Evolutionary conservation across 2,797 vertebrate genomes (phyloP), one percentile per base, ranked within the genome.

Genomic region (Darevskia nairensis): DNA sequence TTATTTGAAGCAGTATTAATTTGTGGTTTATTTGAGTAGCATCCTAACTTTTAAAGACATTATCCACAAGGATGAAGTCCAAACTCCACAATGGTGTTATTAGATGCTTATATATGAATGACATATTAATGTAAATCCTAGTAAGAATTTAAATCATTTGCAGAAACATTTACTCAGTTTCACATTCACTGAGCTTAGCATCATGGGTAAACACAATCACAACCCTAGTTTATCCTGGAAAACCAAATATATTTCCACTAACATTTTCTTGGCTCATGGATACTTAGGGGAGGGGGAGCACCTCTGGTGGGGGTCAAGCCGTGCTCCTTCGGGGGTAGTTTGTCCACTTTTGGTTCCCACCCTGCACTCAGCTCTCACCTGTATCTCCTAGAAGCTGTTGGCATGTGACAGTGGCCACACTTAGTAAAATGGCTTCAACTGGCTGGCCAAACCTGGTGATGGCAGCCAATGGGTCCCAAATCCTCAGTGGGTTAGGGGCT

Each of bases 11-110:
- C 61, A 41, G 66, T 72, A 82, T 86, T 76, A 46, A 82, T 92
- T 69, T 64, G 35, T 69, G 25, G 77, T 76, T 91, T 86, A 5
- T 32, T 61, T 76, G 25, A 41, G 23, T 29, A 71, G 23, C 13
- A 6, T 1, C 6, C 10, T n/a, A 46, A 71, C 13, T 2, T 59
- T 76, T 50, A 86, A 44, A 64, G 41, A 27, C 25, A 44, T 15
- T 66, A 35, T 72, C 71, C 69, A 80, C 86, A 17, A 68, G 32
- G 86, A 74, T 90, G 39, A 89, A 94, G 78, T 61, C 23, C 83
- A 44, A 25, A 68, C 32, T 10, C 0, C 35, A 84, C 79, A 78
- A 88, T 23, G 17, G 13, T n/a, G 7, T 15, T 19, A n/a, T 72
- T 46, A 39, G 77, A 55, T 86, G 61, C 17, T 80, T 82, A 32